Evolutionary conservation across 2,888 invertebrate species (phyloP), one percentile per base, ranked within the genome.

Genomic region (Hirtodrosophila confusa): DNA sequence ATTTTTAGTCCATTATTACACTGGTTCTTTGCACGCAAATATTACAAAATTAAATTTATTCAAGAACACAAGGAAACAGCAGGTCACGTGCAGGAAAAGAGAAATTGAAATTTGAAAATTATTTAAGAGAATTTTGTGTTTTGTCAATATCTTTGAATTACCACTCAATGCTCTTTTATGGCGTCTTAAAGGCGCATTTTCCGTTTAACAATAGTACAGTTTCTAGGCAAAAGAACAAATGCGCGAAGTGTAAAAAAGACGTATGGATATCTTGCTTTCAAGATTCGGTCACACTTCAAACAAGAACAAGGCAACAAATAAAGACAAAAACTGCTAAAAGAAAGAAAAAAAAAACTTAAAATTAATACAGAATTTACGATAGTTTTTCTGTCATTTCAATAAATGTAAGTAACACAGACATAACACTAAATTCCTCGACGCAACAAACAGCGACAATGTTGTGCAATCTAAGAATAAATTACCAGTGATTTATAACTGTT

Each of bases 381-480:
- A 48, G 64, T 57, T 80, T 80, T 75, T 41, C 82, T 82, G 86
- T 87, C 82, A 82, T 27, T 78, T 54, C 11, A 31, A 53, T 48
- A 65, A 76, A 69, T 80, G 84, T 84, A 80, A 88, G 84, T 84
- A 88, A n/a, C 40, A 56, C 8, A 69, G 23, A 72, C 31, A 63
- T 31, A 65, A 55, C 39, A 43, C 45, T 12, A 58, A 63, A 29
- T 39, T 56, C 48, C 49, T 43, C 60, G 56, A 33, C 54, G 48
- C 29, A 41, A 44, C 23, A 54, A 54, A 51, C 27, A 61, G 36
- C 54, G 35, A 83, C 63, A 63, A 86, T 86, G 86, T 83, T 75
- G 80, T 78, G 78, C 78, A 60, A 68, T 4, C 44, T 24, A 3
- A 35, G 41, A 37, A 44, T 17, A 88, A 88, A 83, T 84, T 84